Base-by-base conservation (phyloP, 2,113 vertebrate genomes). In the Prinia subflava region DNA sequence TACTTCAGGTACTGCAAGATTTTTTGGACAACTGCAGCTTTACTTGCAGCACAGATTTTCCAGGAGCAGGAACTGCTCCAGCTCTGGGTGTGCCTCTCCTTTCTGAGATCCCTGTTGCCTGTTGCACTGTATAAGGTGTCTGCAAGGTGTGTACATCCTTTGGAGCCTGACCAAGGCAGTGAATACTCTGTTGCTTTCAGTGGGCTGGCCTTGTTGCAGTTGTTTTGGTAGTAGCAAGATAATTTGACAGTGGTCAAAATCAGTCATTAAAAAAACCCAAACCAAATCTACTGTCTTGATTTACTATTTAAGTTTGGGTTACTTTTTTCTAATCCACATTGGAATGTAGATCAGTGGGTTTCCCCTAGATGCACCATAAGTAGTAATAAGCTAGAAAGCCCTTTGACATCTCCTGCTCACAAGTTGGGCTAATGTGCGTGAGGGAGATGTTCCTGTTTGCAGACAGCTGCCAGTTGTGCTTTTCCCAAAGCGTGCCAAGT, bases 101-200 rank as follows among this genome's bases (percentile, higher is more conserved):
- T 13, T 12, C 27, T 17, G 46, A 9, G 62, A 55, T 41, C 33
- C 13, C 47, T 81, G 8, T n/a, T 69, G 46, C 59, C 59, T 67
- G 13, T 75, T 20, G 22, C 62, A 25, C 10, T 59, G 11, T 53
- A 8, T 19, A 1, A 27, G 28, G 42, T 49, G 19, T 74, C 78
- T 77, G 24, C n/a, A 53, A 70, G 74, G 25, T 0, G 0, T 4
- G 22, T 52, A 3, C 35, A 18, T 41, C 65, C 55, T 47, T 47
- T 28, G 30, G 79, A 82, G 60, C 22, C 86, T 85, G 42, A 79
- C 5, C n/a, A 41, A 44, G 33, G 50, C 44, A 53, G n/a, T 21
- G 39, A 76, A 71, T 70, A 13, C 27, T 70, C 25, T 25, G 20
- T 7, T 70, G 50, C 46, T 33, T 78, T 74, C 42, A 44, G 74